phyloP scores from a whole-genome alignment of 2,888 invertebrate species.

The Tetanocera ferruginea region DNA sequence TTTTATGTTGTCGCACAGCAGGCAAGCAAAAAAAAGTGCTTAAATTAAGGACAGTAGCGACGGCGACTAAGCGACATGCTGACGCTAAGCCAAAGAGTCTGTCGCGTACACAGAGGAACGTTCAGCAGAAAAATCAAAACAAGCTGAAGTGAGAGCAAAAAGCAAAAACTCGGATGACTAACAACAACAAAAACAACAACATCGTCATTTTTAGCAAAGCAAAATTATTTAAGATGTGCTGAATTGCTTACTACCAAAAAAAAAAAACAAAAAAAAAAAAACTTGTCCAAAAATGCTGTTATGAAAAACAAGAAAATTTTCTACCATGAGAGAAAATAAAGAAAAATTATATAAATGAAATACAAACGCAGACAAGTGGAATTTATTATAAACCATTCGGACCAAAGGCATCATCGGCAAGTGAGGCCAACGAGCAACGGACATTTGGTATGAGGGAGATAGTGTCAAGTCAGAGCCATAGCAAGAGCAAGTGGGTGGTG shows the following conservation, averaged over 20 bases:
- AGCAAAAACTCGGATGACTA: slow-evolving; percentile 7
- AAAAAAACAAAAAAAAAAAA: neutral
- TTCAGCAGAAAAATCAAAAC: neutral
- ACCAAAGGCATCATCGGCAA: neutral
- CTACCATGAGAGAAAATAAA: slow-evolving; percentile 8
- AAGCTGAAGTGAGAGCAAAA: neutral
- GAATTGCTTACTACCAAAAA: neutral
- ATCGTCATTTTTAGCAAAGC: neutral
- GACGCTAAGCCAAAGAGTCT: neutral
- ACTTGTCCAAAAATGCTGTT: neutral
- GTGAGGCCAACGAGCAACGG: too few relatives aligned
- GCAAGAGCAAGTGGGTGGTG: too few relatives aligned
- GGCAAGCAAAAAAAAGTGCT: neutral
- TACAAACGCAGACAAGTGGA: slow-evolving; percentile 6
- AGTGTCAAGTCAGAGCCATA: too few relatives aligned
- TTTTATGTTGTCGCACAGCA: neutral
- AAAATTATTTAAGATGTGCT: neutral
- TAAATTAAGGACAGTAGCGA: neutral
- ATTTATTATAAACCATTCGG: neutral
- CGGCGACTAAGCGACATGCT: neutral
- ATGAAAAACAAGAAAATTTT: neutral
- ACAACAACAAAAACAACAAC: neutral
- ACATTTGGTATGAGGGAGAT: too few relatives aligned
- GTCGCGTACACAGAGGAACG: neutral
- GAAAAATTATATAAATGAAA: slow-evolving; percentile 1